A percentile compares a stretch with the other conserved stretches of the same genome.
These are phyloP conservation scores for Trichomycterus rosablanca DNA, from an alignment of 2,113 vertebrate species.

Conservation along the genomic window DNA sequence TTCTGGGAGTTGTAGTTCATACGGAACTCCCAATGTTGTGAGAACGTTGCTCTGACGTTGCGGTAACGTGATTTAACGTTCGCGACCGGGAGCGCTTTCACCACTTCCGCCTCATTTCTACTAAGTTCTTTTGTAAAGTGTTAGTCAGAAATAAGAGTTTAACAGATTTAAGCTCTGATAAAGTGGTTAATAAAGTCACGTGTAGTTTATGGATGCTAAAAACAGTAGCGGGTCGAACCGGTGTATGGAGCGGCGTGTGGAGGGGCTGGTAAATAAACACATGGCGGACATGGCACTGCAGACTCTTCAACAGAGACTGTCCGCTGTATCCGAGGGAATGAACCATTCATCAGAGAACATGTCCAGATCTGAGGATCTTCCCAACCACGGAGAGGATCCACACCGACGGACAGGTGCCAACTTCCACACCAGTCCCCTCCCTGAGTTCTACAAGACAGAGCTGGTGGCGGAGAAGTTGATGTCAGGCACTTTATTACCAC, in stretches of 20 bases:
- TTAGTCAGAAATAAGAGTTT: conserved; percentile 17
- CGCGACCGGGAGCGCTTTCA: conserved; percentile 28
- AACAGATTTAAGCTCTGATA: too few species aligned
- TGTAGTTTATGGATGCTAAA: too few species aligned
- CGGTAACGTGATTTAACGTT: conserved; percentile 50
- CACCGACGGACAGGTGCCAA: conserved; percentile 27
- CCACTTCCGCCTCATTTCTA: conserved; percentile 50
- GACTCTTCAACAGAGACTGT: conserved; percentile 49
- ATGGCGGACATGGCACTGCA: conserved; percentile 56
- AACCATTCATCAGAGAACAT: conserved; percentile 43
- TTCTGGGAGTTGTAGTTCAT: not conserved
- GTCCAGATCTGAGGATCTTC: conserved; percentile 30
- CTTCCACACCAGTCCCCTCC: conserved; percentile 34
- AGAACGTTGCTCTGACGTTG: conserved; percentile 55
- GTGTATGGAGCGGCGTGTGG: conserved; percentile 47
- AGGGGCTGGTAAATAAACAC: conserved; percentile 54
- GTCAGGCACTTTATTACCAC: conserved; percentile 32
- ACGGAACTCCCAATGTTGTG: conserved; percentile 39
- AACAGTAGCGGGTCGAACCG: conserved; percentile 29
- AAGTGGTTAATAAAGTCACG: too few species aligned
- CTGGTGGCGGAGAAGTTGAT: conserved; percentile 43
- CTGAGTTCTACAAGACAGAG: conserved; percentile 29
- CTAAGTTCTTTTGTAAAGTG: conserved; percentile 17
- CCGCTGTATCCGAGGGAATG: conserved; percentile 48
- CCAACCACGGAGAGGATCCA: conserved; percentile 37